A percentile compares a stretch with the other conserved stretches of the same genome.
Conservation (phyloP, 2,113 vertebrate genomes). For the Bos taurus region DNA sequence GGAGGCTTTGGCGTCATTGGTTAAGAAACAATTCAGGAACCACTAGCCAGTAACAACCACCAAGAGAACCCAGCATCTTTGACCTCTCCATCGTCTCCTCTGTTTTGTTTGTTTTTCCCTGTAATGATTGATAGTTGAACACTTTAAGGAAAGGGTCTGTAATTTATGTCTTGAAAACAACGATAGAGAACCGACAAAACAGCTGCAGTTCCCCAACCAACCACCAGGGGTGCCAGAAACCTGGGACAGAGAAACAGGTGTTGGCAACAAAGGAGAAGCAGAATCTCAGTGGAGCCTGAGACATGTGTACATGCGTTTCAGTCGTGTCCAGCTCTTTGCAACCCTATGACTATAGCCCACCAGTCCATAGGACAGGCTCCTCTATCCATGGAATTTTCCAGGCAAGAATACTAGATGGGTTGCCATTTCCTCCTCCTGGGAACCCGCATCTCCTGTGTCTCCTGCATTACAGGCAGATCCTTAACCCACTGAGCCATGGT, state of each 20-base stretch:
- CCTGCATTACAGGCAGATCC: neutral
- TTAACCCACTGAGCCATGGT: neutral
- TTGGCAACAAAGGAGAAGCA: neutral
- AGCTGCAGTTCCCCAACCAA: neutral
- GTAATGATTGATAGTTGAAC: neutral
- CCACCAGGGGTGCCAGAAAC: neutral
- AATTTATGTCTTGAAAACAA: neutral
- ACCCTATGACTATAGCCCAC: neutral
- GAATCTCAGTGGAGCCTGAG: neutral
- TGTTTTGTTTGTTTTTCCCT: slow-evolving; percentile 4
- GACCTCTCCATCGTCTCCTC: neutral
- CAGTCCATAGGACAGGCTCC: neutral
- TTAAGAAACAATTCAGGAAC: neutral
- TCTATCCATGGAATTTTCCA: neutral
- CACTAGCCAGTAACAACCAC: neutral
- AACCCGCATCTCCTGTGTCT: neutral
- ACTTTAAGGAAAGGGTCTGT: neutral
- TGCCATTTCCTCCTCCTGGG: neutral
- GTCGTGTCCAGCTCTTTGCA: neutral
- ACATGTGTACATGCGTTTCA: neutral
- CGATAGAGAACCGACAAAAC: neutral
- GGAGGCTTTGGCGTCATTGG: neutral
- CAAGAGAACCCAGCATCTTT: neutral
- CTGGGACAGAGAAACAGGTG: neutral
- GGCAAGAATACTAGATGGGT: neutral